These are phyloP conservation scores for Psilopsiagon aurifrons DNA, from an alignment of 2,113 vertebrate species.

Conservation along the genomic window DNA sequence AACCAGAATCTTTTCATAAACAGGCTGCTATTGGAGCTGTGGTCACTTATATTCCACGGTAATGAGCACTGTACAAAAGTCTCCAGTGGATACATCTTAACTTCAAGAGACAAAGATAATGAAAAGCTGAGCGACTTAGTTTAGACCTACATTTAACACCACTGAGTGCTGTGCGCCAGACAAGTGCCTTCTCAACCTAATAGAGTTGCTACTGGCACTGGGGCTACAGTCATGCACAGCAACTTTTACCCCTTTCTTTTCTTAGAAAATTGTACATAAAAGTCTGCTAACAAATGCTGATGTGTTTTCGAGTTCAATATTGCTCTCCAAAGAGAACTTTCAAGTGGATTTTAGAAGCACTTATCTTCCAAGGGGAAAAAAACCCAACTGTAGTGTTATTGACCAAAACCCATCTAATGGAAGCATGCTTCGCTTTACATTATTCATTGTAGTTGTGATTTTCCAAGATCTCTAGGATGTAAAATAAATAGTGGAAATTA, in stretches of 20 bases:
- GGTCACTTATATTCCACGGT: background rate
- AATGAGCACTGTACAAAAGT: background rate
- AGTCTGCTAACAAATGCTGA: background rate
- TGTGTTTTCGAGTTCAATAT: background rate
- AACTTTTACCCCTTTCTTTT: background rate
- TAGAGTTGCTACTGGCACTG: background rate
- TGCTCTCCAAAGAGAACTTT: background rate
- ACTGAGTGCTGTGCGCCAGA: background rate
- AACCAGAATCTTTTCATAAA: background rate
- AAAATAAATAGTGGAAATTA: background rate
- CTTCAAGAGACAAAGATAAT: background rate
- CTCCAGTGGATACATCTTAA: background rate
- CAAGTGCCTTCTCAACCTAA: background rate
- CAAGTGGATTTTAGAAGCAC: background rate
- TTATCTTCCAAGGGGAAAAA: background rate
- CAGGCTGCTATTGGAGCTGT: background rate
- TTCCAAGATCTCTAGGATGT: background rate
- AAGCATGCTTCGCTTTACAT: background rate
- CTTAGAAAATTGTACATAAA: background rate
- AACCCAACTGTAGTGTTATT: rapidly evolving
- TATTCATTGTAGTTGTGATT: background rate
- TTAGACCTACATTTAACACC: background rate
- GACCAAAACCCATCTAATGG: background rate
- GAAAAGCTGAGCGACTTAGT: background rate
- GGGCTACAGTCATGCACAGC: background rate